Conservation (phyloP, 2,797 vertebrate genomes). For the Aplochiton taeniatus region DNA sequence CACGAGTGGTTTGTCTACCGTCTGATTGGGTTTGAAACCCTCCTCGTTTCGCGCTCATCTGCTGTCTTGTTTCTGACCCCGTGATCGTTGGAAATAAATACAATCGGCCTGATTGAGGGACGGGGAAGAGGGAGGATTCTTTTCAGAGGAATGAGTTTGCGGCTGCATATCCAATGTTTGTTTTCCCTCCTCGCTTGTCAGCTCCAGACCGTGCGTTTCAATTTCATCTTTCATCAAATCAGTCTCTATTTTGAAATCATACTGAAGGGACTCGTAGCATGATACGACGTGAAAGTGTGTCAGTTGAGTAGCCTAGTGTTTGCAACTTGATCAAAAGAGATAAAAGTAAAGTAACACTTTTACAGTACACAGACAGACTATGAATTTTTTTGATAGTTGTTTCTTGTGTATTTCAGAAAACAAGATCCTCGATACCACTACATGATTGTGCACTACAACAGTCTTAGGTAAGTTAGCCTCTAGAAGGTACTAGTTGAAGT, state of each 20-base stretch:
- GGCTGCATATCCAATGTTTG: constrained; percentile 18
- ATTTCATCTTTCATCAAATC: constrained; percentile 8
- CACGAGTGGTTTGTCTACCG: constrained; percentile 57
- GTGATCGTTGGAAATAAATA: constrained; percentile 24
- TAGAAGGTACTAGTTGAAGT: constrained; percentile 18
- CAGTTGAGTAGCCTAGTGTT: too few relatives aligned
- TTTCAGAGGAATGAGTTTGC: constrained; percentile 17
- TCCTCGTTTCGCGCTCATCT: constrained; percentile 40
- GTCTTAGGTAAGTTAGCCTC: constrained; percentile 44
- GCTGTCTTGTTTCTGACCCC: constrained; percentile 39
- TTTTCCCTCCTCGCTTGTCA: constrained; percentile 11
- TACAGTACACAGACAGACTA: too few relatives aligned
- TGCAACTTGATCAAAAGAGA: not conserved
- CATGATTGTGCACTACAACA: constrained; percentile 30
- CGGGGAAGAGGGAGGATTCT: constrained; percentile 9
- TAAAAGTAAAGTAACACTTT: not conserved
- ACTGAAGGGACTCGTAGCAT: constrained; percentile 11
- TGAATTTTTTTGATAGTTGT: constrained; percentile 3
- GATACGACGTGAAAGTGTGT: not conserved
- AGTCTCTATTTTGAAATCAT: constrained; percentile 13
- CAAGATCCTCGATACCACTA: constrained; percentile 31
- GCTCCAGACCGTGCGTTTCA: not conserved
- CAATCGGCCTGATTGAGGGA: constrained; percentile 33
- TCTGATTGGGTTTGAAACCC: constrained; percentile 62
- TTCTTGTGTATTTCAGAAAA: constrained; percentile 25